Base-by-base conservation (phyloP, 2,888 invertebrate species). In the Melinaea marsaeus region DNA sequence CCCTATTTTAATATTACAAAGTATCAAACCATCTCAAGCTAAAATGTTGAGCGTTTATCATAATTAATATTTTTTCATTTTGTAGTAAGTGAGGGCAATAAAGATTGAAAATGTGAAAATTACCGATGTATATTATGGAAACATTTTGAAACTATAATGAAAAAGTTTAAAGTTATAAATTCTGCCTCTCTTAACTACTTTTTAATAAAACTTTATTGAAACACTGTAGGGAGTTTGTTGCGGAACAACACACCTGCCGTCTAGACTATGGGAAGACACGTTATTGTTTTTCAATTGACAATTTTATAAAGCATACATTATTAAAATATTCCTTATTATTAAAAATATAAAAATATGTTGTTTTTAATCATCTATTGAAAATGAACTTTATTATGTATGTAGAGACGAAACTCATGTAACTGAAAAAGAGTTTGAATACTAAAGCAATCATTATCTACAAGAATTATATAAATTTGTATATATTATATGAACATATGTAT, bases 191-290 rank as follows among this genome's bases (percentile, higher is more conserved):
- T 61, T 61, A 61, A 61, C 57, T 61, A 61, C 61, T 61, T 61
- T 61, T 59, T 63, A 63, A 63, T 63, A 58, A 63, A 63, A 63
- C 56, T 63, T 63, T 63, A 63, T 51, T 48, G 59, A 59, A 63
- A 63, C 63, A 56, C 58, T 63, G 59, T 56, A 55, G 55, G 13
- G 48, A 59, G 58, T 62, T 63, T 63, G 56, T 59, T 63, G 22
- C 46, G 42, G 33, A 63, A 63, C 63, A 55, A 56, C 46, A 63
- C 42, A 63, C 63, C 63, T 63, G 63, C 58, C 58, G 62, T 63
- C 55, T 47, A 59, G 48, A 61, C 47, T 57, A 57, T 63, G 34
- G 56, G 48, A 63, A 56, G 56, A 46, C 5, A 63, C 48, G 59
- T 59, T 59, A 56, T 58, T 58, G 59, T 63, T 51, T 51, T 51